phyloP scores from a whole-genome alignment of 2,113 vertebrate species.

The Caranx ignobilis region DNA sequence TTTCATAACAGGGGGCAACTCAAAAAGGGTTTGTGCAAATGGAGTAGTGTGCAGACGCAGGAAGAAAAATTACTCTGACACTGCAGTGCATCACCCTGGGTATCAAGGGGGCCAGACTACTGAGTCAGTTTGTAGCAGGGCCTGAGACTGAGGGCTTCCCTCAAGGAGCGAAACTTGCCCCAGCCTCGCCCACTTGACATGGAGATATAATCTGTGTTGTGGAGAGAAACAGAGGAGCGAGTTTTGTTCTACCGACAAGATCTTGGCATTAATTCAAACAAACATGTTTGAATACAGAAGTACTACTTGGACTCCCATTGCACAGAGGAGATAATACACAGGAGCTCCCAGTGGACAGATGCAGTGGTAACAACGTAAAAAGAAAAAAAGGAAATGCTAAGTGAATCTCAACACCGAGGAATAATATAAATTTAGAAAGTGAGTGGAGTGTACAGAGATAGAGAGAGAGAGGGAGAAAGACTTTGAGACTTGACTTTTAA shows the following conservation, averaged over 20 bases:
- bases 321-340: slow-evolving; percentile 43
- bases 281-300: slow-evolving; percentile 62
- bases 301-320: slow-evolving; percentile 47
- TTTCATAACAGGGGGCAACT: slow-evolving; percentile 36
- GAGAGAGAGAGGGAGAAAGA: slow-evolving; percentile 17
- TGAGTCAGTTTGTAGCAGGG: slow-evolving; percentile 32
- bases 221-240: slow-evolving; percentile 40
- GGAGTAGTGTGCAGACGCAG: slow-evolving; percentile 19
- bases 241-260: slow-evolving; percentile 52
- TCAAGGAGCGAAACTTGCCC: slow-evolving; percentile 33
- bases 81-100: slow-evolving; percentile 45
- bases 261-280: slow-evolving; percentile 57
- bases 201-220: slow-evolving; percentile 67
- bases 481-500: too few species aligned
- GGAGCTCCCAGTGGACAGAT: slow-evolving; percentile 22
- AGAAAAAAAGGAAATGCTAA: slow-evolving; percentile 38
- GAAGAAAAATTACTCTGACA: slow-evolving; percentile 48
- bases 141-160: slow-evolving; percentile 50
- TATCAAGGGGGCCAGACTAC: slow-evolving; percentile 39
- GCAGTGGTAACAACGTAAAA: slow-evolving; percentile 44
- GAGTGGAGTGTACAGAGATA: slow-evolving; percentile 7
- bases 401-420: slow-evolving; percentile 46
- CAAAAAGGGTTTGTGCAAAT: slow-evolving; percentile 50
- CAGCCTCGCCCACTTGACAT: slow-evolving; percentile 54
- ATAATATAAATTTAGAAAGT: slow-evolving; percentile 39